Evolutionary conservation across 2,113 vertebrate genomes (phyloP).

Genomic region (Ciconia boyciana): DNA sequence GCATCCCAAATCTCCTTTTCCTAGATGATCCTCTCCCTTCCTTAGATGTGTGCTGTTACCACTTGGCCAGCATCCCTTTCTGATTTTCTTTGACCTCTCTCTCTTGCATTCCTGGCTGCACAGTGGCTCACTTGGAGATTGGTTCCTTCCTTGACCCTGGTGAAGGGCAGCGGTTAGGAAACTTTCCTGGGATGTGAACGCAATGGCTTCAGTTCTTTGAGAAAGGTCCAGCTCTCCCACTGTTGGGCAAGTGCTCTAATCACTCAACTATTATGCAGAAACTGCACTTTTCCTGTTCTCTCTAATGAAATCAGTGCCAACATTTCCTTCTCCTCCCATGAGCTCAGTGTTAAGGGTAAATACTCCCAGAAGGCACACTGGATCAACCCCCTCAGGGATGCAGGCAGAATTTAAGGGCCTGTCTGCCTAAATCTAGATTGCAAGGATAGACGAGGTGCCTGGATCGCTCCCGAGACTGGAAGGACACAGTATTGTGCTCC

Average conservation of each 20-base stretch:
- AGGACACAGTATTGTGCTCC: background rate
- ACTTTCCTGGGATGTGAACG: background rate
- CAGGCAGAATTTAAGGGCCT: background rate
- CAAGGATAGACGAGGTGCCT: background rate
- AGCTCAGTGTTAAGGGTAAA: background rate
- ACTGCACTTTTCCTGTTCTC: background rate
- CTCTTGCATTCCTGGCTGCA: background rate
- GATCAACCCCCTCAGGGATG: background rate
- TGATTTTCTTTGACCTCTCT: background rate
- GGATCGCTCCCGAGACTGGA: fast-evolving
- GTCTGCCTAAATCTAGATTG: background rate
- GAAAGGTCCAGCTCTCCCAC: background rate
- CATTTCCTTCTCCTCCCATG: background rate
- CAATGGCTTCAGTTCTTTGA: background rate
- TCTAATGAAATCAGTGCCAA: background rate
- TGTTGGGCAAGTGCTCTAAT: background rate
- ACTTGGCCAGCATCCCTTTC: background rate
- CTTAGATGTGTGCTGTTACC: background rate
- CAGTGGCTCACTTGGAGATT: background rate
- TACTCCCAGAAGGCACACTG: fast-evolving
- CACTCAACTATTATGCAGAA: background rate
- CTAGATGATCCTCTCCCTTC: background rate
- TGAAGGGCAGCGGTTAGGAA: background rate
- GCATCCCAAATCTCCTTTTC: background rate
- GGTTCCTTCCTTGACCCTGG: background rate